A percentile compares a stretch with the other conserved stretches of the same genome.
These are phyloP conservation scores for Stenodema calcarata DNA, from an alignment of 2,888 invertebrate species.

Conservation along the genomic window DNA sequence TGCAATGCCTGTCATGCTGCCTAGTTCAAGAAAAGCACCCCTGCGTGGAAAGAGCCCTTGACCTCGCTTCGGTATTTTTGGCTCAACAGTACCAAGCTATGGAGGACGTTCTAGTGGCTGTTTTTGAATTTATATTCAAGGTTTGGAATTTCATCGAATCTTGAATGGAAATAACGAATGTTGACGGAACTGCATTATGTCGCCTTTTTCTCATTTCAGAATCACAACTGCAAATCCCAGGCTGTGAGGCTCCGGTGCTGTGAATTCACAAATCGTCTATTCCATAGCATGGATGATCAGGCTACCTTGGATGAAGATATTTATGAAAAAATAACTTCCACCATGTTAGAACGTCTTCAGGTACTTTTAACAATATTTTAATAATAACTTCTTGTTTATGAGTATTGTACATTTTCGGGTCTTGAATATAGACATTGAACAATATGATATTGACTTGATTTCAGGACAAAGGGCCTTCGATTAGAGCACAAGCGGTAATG, in stretches of 20 bases:
- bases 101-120: constrained; percentile 63
- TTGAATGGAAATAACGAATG: neutral
- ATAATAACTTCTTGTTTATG: neutral
- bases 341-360: constrained; percentile 71
- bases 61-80: constrained; percentile 76
- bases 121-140: constrained; percentile 70
- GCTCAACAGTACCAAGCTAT: constrained; percentile 67
- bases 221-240: constrained; percentile 64
- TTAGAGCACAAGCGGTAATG: constrained; percentile 79
- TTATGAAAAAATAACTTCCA: constrained; percentile 73
- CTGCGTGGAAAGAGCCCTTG: constrained; percentile 71
- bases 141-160: constrained; percentile 62
- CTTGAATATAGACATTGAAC: neutral
- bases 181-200: neutral
- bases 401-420: neutral
- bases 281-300: constrained; percentile 76
- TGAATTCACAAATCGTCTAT: constrained; percentile 76
- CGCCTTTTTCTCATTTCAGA: constrained; percentile 59
- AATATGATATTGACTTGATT: neutral
- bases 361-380: constrained; percentile 60
- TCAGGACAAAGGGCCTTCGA: constrained; percentile 76
- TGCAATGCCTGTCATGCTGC: constrained; percentile 69
- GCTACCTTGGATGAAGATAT: constrained; percentile 78
- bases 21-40: constrained; percentile 74
- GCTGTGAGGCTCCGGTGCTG: constrained; percentile 77